phyloP scores from a whole-genome alignment of 2,113 vertebrate genomes.

The Riparia riparia region DNA sequence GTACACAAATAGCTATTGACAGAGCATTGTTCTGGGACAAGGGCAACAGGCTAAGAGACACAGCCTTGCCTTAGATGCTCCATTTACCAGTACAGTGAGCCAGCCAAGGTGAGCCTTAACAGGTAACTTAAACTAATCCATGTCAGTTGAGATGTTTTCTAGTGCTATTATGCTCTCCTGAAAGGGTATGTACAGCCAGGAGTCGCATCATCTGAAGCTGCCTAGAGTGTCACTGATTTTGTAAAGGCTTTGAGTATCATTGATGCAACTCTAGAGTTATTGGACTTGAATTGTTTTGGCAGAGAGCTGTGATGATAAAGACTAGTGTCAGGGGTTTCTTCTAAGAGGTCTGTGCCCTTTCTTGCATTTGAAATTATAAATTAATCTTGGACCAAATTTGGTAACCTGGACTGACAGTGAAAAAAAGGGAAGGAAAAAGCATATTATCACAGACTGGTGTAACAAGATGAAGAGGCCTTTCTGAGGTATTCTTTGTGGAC shows the following conservation, averaged over 20 bases:
- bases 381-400: not conserved
- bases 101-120: not conserved
- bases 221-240: not conserved
- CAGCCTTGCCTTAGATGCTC: not conserved
- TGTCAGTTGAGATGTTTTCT: not conserved
- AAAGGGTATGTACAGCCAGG: not conserved
- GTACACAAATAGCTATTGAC: not conserved
- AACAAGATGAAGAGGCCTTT: not conserved
- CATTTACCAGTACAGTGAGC: not conserved
- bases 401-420: not conserved
- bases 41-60: not conserved
- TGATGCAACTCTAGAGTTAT: not conserved
- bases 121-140: not conserved
- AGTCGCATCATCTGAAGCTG: not conserved
- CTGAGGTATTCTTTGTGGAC: not conserved
- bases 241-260: not conserved
- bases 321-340: not conserved
- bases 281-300: not conserved
- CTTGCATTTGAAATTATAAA: not conserved
- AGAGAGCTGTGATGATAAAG: not conserved
- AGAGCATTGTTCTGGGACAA: not conserved
- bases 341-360: not conserved
- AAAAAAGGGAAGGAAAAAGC: not conserved
- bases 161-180: not conserved
- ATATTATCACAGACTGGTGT: not conserved